These are phyloP conservation scores for Petrosia ficiformis DNA, from an alignment of 37 sponge, comb jelly and placozoan genomes.

Conservation along the genomic window DNA sequence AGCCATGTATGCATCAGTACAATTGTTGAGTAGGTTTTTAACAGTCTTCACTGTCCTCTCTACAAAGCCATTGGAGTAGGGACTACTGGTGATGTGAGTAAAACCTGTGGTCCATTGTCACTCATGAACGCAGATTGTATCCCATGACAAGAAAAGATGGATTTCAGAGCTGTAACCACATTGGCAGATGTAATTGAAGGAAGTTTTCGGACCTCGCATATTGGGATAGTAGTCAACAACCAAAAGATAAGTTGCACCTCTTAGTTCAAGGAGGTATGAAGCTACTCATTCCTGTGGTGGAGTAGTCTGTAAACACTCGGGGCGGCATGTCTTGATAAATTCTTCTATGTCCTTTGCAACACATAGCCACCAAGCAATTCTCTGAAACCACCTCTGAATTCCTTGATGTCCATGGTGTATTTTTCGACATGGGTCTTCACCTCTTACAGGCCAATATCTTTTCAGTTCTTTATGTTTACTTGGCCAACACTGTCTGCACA, in stretches of 20 bases:
- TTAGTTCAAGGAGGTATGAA: constrained; percentile 3
- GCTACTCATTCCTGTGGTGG: not conserved
- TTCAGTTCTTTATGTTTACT: not conserved
- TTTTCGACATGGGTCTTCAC: not conserved
- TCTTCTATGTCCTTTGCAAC: constrained; percentile 26
- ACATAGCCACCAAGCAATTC: constrained; percentile 22
- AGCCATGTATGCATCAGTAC: no score
- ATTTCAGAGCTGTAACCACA: not conserved
- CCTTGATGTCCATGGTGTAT: constrained; percentile 55
- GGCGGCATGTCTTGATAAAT: constrained; percentile 28
- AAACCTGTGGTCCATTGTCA: no score
- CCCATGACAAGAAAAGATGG: not conserved
- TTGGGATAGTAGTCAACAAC: constrained; percentile 9
- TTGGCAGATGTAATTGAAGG: not conserved
- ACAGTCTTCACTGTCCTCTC: no score
- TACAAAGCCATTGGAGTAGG: no score
- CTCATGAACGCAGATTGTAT: no score
- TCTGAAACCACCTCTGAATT: constrained; percentile 24
- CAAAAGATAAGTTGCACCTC: no score
- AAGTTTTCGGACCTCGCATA: no score
- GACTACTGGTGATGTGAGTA: no score
- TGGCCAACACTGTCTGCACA: not conserved
- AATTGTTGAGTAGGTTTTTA: no score
- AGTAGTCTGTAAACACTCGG: constrained; percentile 11
- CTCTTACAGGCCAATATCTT: not conserved